Percentiles rank a stretch among this genome's conserved stretches.
Evolutionary conservation across 30 jellyfish, hydroid and myxozoan genomes (phyloP).

Genomic region (Morbakka virulenta): DNA sequence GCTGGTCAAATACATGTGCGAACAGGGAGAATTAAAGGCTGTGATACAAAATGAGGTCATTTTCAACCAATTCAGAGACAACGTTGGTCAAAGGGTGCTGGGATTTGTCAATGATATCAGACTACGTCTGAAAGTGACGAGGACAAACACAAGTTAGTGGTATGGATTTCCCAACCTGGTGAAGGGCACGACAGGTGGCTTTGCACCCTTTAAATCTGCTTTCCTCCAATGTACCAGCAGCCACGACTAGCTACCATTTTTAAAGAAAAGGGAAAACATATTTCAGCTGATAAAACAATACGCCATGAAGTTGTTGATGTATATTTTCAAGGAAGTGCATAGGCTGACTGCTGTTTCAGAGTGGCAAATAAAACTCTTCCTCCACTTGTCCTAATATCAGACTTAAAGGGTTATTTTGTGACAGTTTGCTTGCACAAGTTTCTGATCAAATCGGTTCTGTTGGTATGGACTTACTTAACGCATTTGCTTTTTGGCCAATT

Average conservation of each 20-base stretch:
- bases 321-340: slow-evolving; percentile 36
- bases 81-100: slow-evolving; percentile 43
- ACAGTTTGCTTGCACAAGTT: too few relatives aligned
- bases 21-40: slow-evolving; percentile 19
- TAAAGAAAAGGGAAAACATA: slow-evolving; percentile 52
- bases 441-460: too few relatives aligned
- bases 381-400: slow-evolving; percentile 31
- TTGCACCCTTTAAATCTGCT: slow-evolving; percentile 56
- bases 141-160: too few relatives aligned
- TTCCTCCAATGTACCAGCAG: slow-evolving; percentile 50
- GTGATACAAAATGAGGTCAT: slow-evolving; percentile 43
- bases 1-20: slow-evolving; percentile 36
- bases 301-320: slow-evolving; percentile 53
- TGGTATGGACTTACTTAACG: too few relatives aligned
- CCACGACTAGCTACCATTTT: slow-evolving; percentile 60
- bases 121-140: too few relatives aligned
- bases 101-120: too few relatives aligned
- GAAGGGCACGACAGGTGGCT: slow-evolving; percentile 60
- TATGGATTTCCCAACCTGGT: slow-evolving; percentile 59
- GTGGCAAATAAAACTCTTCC: slow-evolving; percentile 39
- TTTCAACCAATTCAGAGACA: slow-evolving; percentile 40
- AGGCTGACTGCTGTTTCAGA: slow-evolving; percentile 27
- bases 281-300: background rate
- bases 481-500: too few relatives aligned
- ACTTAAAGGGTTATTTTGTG: too few relatives aligned